phyloP scores from a whole-genome alignment of 2,113 vertebrate species.

The Hemibagrus wyckioides region DNA sequence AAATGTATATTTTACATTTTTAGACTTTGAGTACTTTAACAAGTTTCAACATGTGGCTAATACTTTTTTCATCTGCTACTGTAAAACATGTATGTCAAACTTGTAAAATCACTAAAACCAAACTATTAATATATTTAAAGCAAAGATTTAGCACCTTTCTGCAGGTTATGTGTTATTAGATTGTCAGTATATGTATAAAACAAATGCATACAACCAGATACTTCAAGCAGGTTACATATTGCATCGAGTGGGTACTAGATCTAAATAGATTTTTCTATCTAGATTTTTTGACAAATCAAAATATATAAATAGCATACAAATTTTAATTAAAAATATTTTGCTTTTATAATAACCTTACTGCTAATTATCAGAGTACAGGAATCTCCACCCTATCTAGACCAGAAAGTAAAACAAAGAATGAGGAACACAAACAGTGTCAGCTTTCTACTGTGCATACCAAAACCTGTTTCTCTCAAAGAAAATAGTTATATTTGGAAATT shows the following conservation, averaged over 20 bases:
- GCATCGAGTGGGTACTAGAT: neutral
- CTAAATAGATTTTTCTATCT: neutral
- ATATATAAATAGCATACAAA: neutral
- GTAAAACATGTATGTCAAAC: neutral
- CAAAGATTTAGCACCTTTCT: neutral
- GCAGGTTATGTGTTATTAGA: neutral
- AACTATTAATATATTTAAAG: neutral
- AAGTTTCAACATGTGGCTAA: neutral
- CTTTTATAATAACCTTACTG: neutral
- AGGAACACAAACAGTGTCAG: neutral
- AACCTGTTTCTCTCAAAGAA: neutral
- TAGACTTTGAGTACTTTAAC: neutral
- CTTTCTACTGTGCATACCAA: neutral
- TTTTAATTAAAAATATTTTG: neutral
- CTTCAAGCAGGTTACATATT: neutral
- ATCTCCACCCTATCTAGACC: neutral
- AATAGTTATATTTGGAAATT: neutral
- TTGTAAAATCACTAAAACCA: neutral
- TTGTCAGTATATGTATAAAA: neutral
- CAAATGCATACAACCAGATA: neutral
- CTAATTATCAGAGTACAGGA: no score
- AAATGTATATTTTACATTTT: constrained; percentile 1
- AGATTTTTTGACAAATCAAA: neutral
- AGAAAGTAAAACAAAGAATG: neutral
- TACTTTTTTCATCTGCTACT: neutral